phyloP scores from a whole-genome alignment of 2,888 invertebrate genomes.

The Polydrusus pterygomalis region DNA sequence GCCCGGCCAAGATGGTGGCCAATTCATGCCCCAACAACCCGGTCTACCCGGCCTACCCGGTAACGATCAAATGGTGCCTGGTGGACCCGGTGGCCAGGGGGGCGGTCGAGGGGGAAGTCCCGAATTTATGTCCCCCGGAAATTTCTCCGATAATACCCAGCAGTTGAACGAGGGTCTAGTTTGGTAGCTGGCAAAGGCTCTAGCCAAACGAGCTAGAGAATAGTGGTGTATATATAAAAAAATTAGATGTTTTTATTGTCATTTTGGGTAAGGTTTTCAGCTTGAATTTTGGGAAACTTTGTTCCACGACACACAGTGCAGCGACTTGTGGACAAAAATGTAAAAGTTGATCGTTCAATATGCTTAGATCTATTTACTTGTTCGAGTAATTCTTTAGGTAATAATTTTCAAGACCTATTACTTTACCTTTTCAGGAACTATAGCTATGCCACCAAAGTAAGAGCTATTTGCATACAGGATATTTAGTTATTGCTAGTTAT shows the following conservation, averaged over 20 bases:
- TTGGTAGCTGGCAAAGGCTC: slow-evolving; percentile 78
- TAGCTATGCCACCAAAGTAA: no score
- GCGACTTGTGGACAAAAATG: no score
- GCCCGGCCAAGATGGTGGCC: slow-evolving; percentile 77
- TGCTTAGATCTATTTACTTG: no score
- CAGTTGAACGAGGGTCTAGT: slow-evolving; percentile 84
- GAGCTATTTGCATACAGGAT: no score
- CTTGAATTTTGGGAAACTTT: slow-evolving; percentile 2
- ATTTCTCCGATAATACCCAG: slow-evolving; percentile 81
- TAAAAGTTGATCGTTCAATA: no score
- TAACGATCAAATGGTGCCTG: slow-evolving; percentile 75
- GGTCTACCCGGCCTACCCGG: slow-evolving; percentile 75
- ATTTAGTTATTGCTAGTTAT: no score
- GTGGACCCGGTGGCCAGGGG: slow-evolving; percentile 74
- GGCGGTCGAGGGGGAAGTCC: slow-evolving; percentile 74
- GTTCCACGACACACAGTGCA: neutral
- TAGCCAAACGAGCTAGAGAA: slow-evolving; percentile 72
- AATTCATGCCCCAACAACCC: slow-evolving; percentile 75
- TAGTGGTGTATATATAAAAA: slow-evolving; percentile 69
- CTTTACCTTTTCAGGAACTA: no score
- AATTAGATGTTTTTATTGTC: slow-evolving; percentile 66
- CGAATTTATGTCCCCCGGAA: slow-evolving; percentile 73
- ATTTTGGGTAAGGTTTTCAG: slow-evolving; percentile 6
- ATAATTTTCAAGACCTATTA: no score
- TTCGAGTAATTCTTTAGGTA: no score